These are phyloP conservation scores for Cyrtorhinus lividipennis DNA, from an alignment of 1,140 invertebrate genomes.

Conservation along the genomic window DNA sequence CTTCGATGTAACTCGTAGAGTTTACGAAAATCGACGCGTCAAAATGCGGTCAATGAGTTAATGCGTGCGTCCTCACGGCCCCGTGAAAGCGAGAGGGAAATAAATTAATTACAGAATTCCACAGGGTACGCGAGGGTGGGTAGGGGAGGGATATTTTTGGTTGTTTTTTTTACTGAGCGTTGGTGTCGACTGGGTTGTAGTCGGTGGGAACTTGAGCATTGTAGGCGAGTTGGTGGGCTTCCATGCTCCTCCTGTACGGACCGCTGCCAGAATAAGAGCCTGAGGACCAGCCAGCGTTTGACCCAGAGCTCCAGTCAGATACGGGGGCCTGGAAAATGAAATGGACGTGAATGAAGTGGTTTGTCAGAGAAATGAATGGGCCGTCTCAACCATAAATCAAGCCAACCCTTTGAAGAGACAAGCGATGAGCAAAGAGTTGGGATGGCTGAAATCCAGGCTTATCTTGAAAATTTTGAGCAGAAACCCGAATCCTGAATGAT, in stretches of 20 bases:
- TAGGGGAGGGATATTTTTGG: neutral
- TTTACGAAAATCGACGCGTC: slow-evolving; percentile 13
- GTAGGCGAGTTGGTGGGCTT: slow-evolving; percentile 45
- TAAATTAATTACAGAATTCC: slow-evolving; percentile 9
- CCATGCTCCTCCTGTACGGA: slow-evolving; percentile 32
- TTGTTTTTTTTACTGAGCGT: slow-evolving; percentile 16
- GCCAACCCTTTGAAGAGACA: too few species aligned
- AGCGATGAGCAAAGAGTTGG: too few species aligned
- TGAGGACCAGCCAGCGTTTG: slow-evolving; percentile 25
- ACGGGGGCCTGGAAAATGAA: slow-evolving; percentile 10
- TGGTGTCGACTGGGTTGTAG: slow-evolving; percentile 26
- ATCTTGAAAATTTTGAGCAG: too few species aligned
- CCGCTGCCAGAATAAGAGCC: slow-evolving; percentile 25
- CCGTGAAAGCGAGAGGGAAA: neutral
- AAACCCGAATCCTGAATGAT: too few species aligned
- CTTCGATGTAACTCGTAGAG: slow-evolving; percentile 21
- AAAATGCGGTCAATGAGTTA: slow-evolving; percentile 1
- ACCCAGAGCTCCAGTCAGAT: slow-evolving; percentile 15
- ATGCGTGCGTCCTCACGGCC: too few species aligned
- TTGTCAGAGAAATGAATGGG: too few species aligned
- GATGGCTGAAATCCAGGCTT: too few species aligned
- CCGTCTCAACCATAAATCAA: too few species aligned
- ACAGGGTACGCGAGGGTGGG: neutral
- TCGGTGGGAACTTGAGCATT: slow-evolving; percentile 34
- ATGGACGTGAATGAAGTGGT: too few species aligned